phyloP scores from a whole-genome alignment of 92 coral and sea anemone genomes.

The Siderastrea siderea region DNA sequence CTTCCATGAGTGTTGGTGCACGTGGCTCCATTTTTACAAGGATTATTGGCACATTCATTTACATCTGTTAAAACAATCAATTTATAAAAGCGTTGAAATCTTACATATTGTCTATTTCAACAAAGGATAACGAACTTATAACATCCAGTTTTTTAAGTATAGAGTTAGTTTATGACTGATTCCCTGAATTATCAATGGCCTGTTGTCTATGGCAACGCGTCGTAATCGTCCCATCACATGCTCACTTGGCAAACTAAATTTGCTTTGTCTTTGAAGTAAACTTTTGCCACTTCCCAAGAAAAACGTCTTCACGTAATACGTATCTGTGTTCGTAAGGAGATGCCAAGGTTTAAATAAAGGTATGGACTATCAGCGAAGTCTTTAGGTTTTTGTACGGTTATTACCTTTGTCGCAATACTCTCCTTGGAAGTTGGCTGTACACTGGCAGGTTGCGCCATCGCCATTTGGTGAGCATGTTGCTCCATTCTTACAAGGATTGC shows the following conservation, averaged over 20 bases:
- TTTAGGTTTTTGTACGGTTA: background rate
- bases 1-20: slow-evolving; percentile 25
- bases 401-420: slow-evolving; percentile 47
- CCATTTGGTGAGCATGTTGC: slow-evolving; percentile 42
- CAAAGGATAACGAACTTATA: background rate
- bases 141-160: background rate
- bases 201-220: no score
- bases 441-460: slow-evolving; percentile 21
- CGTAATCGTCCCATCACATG: no score
- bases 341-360: background rate
- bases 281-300: no score
- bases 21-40: slow-evolving; percentile 34
- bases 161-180: no score
- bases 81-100: no score
- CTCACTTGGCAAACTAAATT: no score
- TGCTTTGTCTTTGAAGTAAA: no score
- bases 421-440: slow-evolving; percentile 42
- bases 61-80: slow-evolving; percentile 29
- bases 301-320: no score
- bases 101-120: no score
- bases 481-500: slow-evolving; percentile 57
- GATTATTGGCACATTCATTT: slow-evolving; percentile 32
- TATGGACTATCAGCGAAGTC: no score
- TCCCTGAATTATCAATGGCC: no score
- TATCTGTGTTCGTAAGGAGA: no score